A percentile compares a stretch with the other conserved stretches of the same genome.
phyloP scores from a whole-genome alignment of 2,888 invertebrate genomes.

The Philereme transversata region DNA sequence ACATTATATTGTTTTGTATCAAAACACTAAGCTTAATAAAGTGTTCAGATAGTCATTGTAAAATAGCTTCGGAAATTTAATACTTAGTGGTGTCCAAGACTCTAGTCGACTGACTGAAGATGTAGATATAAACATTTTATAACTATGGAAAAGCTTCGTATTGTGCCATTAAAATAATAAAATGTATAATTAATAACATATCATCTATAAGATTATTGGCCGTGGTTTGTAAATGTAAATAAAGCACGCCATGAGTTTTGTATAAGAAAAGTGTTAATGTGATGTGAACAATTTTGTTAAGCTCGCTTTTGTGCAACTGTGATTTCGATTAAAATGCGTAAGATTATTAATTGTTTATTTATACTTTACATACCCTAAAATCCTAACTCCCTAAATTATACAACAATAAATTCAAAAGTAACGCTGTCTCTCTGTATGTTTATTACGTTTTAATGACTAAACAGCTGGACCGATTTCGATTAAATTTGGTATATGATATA shows the following conservation, averaged over 20 bases:
- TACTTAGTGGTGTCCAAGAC: slow-evolving; percentile 16
- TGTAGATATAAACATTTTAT: not conserved
- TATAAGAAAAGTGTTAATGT: slow-evolving; percentile 13
- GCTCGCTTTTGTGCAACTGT: slow-evolving; percentile 36
- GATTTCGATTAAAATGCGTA: slow-evolving; percentile 32
- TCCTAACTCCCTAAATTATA: not conserved
- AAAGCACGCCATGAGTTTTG: not conserved
- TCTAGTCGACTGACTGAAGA: slow-evolving; percentile 15
- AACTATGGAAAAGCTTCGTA: slow-evolving; percentile 11
- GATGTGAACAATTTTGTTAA: slow-evolving; percentile 11
- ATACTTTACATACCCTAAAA: not conserved
- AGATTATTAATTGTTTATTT: not conserved
- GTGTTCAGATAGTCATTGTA: not conserved
- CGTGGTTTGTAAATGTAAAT: not conserved
- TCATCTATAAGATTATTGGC: not conserved
- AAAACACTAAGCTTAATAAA: slow-evolving; percentile 56
- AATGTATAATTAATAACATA: slow-evolving; percentile 20
- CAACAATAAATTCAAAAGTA: too few relatives aligned
- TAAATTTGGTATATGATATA: too few relatives aligned
- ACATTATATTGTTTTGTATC: slow-evolving; percentile 70
- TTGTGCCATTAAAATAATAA: slow-evolving; percentile 30
- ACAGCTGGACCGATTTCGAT: too few relatives aligned
- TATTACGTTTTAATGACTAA: too few relatives aligned
- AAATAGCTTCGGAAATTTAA: slow-evolving; percentile 1
- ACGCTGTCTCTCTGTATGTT: too few relatives aligned